Conservation (phyloP, 2,797 vertebrate genomes). For the Enteromius fasciolatus region DNA sequence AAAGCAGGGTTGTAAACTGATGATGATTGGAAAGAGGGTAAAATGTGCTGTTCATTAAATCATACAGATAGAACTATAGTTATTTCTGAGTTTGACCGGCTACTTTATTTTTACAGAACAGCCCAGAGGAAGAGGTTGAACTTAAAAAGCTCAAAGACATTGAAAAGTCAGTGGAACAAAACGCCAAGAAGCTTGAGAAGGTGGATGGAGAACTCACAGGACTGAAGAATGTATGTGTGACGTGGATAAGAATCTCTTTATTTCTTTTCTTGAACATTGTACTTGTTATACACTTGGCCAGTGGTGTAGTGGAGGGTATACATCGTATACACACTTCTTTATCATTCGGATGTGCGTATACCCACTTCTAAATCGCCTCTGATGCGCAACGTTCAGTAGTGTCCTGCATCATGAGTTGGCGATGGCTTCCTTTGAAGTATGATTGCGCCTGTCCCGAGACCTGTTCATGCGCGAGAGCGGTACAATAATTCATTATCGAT, state of each 20-base stretch:
- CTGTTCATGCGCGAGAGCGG: no score
- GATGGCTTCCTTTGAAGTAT: no score
- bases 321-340: no score
- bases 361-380: no score
- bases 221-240: slow-evolving; percentile 88
- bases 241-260: background rate
- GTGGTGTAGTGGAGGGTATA: no score
- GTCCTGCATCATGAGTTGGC: no score
- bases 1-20: slow-evolving; percentile 93
- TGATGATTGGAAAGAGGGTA: slow-evolving; percentile 98
- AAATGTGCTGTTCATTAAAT: slow-evolving; percentile 40
- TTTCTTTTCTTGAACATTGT: background rate
- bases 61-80: background rate
- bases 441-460: no score
- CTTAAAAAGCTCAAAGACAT: slow-evolving; percentile 95
- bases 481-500: no score
- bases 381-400: no score
- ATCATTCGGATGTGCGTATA: no score
- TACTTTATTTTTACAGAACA: slow-evolving; percentile 80
- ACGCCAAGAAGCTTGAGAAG: slow-evolving; percentile 88
- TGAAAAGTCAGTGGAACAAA: slow-evolving; percentile 92
- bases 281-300: slow-evolving; percentile 5
- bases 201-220: slow-evolving; percentile 89
- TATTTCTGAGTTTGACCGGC: background rate
- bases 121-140: slow-evolving; percentile 92